Evolutionary conservation across 2,888 invertebrate species (phyloP), one percentile per base, ranked within the genome.

Genomic region (Clepsis dumicolana): DNA sequence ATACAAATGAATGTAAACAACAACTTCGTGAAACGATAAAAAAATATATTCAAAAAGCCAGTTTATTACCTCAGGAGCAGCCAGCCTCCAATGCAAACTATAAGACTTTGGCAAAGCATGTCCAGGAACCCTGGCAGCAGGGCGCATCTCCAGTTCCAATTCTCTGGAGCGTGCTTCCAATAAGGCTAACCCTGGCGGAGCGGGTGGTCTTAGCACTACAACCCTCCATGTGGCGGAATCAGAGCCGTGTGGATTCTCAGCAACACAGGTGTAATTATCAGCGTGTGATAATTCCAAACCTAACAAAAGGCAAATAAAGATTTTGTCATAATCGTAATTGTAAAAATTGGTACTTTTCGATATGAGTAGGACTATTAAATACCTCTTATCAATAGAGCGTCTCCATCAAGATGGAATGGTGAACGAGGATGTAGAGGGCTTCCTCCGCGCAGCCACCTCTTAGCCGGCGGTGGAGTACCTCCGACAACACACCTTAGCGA

Each of bases 211-310:
- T 76, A 97, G 94, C 0, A 98, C 97, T 72, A 96, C 94, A 50
- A 98, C 94, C 25, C 96, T 94, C 93, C 97, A 97, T 18, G 96
- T 96, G 61, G 97, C 96, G 57, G 96, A 96, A 85, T 98, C 98
- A 56, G 96, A 96, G 0, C 98, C 98, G 80, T 97, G 97, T 52
- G 96, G 94, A 87, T 98, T 98, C 80, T 96, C 96, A 35, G 96
- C 96, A 35, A 96, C 95, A 80, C 97, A 97, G 4, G 96, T 96
- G 85, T 96, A 97, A 90, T 97, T 97, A 75, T 97, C 97, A 63
- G 96, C 96, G 62, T 96, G 94, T 32, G 95, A 95, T 67, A 95
- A 89, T 79, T 96, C 96, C 72, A 96, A 89, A 78, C 94, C 96
- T 96, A 81, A 27, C 1, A 50, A 27, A 48, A 56, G 4, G n/a